These are phyloP conservation scores for Onthophagus taurus DNA, from an alignment of 1,140 invertebrate genomes.

Conservation along the genomic window DNA sequence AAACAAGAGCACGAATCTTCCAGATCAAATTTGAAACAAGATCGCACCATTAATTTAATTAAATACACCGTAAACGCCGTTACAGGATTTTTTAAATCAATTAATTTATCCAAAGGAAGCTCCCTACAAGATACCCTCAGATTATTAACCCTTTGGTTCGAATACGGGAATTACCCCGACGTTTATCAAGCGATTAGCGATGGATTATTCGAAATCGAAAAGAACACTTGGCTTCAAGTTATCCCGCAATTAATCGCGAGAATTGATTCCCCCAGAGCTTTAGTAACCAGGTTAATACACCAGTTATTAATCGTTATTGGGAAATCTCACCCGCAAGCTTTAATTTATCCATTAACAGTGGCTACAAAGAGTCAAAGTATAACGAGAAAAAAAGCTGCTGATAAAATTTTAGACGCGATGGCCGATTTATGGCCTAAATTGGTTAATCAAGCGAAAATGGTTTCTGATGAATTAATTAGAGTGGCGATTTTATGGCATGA, in stretches of 20 bases:
- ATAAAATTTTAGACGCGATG: conserved; percentile 93
- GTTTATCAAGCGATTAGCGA: conserved; percentile 90
- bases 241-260: conserved; percentile 97
- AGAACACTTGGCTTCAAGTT: conserved; percentile 98
- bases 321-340: conserved; percentile 73
- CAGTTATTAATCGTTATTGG: conserved; percentile 92
- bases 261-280: conserved; percentile 83
- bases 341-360: conserved; percentile 96
- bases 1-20: conserved; percentile 55
- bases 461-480: conserved; percentile 93
- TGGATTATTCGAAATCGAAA: conserved; percentile 85
- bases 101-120: conserved; percentile 83
- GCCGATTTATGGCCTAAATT: conserved; percentile 84
- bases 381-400: conserved; percentile 79
- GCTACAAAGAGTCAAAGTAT: conserved; percentile 88
- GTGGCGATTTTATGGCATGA: conserved; percentile 99
- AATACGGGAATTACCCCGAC: conserved; percentile 86
- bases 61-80: conserved; percentile 89
- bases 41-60: conserved; percentile 44
- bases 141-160: conserved; percentile 88
- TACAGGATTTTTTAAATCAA: conserved; percentile 81
- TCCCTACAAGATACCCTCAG: conserved; percentile 97
- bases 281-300: conserved; percentile 86
- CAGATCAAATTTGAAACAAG: conserved; percentile 28
- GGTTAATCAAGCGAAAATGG: conserved; percentile 89